Evolutionary conservation across 2,888 invertebrate species (phyloP).

Genomic region (Idaea straminata): DNA sequence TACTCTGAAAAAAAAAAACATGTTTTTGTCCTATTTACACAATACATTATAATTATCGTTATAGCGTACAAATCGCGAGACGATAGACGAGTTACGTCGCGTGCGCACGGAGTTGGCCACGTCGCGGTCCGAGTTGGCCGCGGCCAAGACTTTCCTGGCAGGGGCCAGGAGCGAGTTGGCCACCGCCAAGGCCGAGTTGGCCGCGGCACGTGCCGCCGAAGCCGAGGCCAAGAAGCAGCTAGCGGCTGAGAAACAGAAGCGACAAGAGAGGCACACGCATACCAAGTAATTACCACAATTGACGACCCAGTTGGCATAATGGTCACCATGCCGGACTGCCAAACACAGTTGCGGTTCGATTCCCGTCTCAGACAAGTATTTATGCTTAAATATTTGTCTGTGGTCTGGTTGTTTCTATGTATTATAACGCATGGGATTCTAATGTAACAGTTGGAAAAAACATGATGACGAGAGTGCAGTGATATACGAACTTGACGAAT

Average conservation of each 20-base stretch:
- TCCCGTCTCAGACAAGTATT: no score
- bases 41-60: conserved; percentile 5
- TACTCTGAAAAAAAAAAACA: no score
- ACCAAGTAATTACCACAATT: background rate
- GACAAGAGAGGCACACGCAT: background rate
- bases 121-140: conserved; percentile 85
- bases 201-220: conserved; percentile 49
- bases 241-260: conserved; percentile 76
- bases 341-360: no score
- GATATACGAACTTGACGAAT: no score
- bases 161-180: conserved; percentile 53
- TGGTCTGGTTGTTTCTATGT: no score
- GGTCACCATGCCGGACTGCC: no score
- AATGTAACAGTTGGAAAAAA: no score
- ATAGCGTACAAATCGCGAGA: conserved; percentile 69
- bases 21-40: no score
- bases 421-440: background rate
- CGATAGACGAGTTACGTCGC: conserved; percentile 72
- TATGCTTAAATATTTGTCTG: no score
- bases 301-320: background rate
- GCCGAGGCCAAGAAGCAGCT: background rate
- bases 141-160: conserved; percentile 71
- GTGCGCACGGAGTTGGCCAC: conserved; percentile 47
- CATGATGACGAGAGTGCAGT: no score
- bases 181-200: conserved; percentile 47